Evolutionary conservation across 2,113 vertebrate genomes (phyloP).

Genomic region (Crotalus tigris): DNA sequence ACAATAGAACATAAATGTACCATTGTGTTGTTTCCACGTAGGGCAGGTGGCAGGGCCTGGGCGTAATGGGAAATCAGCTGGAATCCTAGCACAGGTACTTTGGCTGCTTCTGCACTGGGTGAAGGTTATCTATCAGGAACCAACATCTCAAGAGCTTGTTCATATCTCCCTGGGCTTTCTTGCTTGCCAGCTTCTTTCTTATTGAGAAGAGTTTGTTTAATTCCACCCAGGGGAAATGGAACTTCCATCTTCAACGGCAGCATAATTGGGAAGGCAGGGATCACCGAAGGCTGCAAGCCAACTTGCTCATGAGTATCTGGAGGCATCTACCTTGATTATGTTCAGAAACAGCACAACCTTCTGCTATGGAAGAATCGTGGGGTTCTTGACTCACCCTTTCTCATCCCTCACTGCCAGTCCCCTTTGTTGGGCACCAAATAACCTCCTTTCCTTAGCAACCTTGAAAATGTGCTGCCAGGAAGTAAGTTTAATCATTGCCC

Average conservation of each 20-base stretch:
- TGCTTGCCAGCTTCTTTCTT: rapidly evolving
- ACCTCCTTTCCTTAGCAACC: background rate
- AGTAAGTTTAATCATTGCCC: background rate
- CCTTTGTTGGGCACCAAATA: background rate
- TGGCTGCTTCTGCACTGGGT: rapidly evolving
- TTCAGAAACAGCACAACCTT: background rate
- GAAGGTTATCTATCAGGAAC: background rate
- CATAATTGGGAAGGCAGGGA: background rate
- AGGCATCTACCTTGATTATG: background rate
- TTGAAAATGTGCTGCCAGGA: background rate
- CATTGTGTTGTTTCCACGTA: background rate
- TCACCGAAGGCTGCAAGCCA: background rate
- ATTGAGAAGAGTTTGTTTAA: background rate
- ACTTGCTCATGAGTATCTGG: background rate
- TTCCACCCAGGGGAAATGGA: background rate
- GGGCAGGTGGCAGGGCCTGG: rapidly evolving
- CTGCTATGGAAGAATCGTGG: background rate
- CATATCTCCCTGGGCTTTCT: rapidly evolving
- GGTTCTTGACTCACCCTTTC: background rate
- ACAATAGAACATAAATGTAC: background rate
- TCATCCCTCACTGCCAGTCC: too few relatives aligned
- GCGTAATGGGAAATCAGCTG: rapidly evolving
- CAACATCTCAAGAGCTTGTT: rapidly evolving
- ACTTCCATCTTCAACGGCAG: background rate
- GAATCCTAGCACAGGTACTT: background rate